Percentiles rank a stretch among this genome's conserved stretches.
These are phyloP conservation scores for Podiceps cristatus DNA, from an alignment of 2,113 vertebrate genomes.

Conservation along the genomic window DNA sequence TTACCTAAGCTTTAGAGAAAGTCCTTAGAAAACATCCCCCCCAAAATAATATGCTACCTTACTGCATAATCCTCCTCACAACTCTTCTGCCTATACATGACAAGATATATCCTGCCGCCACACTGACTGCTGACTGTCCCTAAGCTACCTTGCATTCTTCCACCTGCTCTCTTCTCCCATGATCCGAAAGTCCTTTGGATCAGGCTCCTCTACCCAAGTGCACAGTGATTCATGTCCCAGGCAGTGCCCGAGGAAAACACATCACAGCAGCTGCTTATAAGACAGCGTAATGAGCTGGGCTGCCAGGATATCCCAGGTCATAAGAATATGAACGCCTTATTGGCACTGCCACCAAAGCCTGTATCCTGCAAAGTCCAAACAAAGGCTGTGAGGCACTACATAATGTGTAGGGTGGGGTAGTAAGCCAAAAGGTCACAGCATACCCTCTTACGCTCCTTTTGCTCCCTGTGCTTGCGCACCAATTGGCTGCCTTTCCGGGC, in stretches of 20 bases:
- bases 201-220: neutral
- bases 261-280: neutral
- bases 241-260: neutral
- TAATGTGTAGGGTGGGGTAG: rapidly evolving
- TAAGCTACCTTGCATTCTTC: neutral
- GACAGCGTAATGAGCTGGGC: neutral
- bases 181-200: neutral
- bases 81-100: neutral
- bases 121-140: neutral
- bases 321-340: neutral
- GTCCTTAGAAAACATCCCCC: neutral
- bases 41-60: neutral
- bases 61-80: neutral
- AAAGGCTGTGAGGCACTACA: neutral
- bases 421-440: neutral
- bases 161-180: neutral
- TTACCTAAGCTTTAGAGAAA: neutral
- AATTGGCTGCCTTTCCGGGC: constrained; percentile 97
- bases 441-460: constrained; percentile 98
- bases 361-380: neutral
- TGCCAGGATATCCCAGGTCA: neutral
- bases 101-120: neutral
- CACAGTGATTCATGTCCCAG: neutral
- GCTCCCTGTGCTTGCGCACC: constrained; percentile 96
- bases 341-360: neutral